Base-by-base conservation (phyloP, 2,888 invertebrate species). In the Ochropleura plecta region DNA sequence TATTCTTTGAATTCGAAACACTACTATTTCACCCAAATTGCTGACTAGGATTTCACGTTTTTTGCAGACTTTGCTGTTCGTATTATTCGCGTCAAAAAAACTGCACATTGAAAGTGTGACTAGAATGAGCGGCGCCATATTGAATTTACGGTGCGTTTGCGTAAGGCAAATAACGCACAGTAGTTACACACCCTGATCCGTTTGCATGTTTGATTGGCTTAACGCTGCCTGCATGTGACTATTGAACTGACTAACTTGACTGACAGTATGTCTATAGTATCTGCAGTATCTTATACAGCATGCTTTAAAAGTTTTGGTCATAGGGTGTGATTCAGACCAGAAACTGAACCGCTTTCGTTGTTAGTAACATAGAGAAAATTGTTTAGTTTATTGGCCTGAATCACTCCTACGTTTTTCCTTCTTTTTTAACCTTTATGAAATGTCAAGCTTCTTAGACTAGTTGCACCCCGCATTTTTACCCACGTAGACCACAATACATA, bases 191-290 rank as follows among this genome's bases (percentile, higher is more conserved):
- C 14, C 40, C 81, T 74, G 62, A 78, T 64, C 59, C n/a, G 59
- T 60, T 81, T 55, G 64, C 69, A 55, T 70, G 82, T 79, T 82
- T 82, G 78, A 78, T 82, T 78, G 63, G 79, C 66, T 70, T 65
- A 40, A 65, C 76, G 42, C 76, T 46, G 57, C 44, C 63, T 62
- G 62, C 48, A 20, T 59, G 67, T 68, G 67, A 64, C 76, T 76
- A 55, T 60, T 57, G 53, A 49, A 68, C 81, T 76, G 66, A 62
- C 16, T 81, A 51, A 78, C 51, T 78, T 55, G 40, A 63, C 46
- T 64, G 48, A 18, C 12, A 53, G 7, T 40, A n/a, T 74, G 12
- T n/a, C 16, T 67, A 30, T 40, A 49, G 30, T 59, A 16, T 1
- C 1, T 12, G 40, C 10, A 44, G 14, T 49, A 40, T 30, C n/a